Evolutionary conservation across 2,888 invertebrate genomes (phyloP), one percentile per base, ranked within the genome.

Genomic region (Papilio protenor): DNA sequence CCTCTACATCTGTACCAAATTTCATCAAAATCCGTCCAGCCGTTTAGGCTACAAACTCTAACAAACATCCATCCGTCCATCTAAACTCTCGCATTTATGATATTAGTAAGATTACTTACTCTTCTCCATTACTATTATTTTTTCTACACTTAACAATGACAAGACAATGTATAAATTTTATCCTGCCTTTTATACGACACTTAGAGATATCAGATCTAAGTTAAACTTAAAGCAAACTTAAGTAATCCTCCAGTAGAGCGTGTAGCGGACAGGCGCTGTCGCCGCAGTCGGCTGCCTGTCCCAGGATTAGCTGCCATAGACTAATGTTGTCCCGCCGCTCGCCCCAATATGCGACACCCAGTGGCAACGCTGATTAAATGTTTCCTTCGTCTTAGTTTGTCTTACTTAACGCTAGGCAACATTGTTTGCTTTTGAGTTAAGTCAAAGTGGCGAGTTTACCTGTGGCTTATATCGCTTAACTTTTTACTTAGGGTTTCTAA

Each of bases 281-380:
- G 49, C 27, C 78, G 33, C 49, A 55, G 66, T 64, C 61, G 66
- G 16, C 66, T 49, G 78, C 69, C 73, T 73, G 75, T 76, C 45
- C 40, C 73, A 12, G 78, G 76, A 76, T 76, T 76, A 78, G 76
- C 73, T 69, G 21, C 49, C 27, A 27, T 40, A 71, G 75, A 78
- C 59, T 72, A 76, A 76, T 73, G 69, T 66, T 78, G 57, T 76
- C 78, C 49, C 23, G 59, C 52, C 73, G 73, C 59, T 75, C 47
- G 33, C 49, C n/a, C 33, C 71, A 72, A 76, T 70, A 74, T 59
- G 74, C 69, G 73, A 52, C 73, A 49, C 73, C 47, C 70, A 45
- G 45, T 47, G 66, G 66, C 49, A 47, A 59, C 47, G 66, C 71
- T 72, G 72, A 73, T 66, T 72, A 66, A 75, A 72, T 66, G 73